A percentile compares a stretch with the other conserved stretches of the same genome.
phyloP scores from a whole-genome alignment of 2,888 invertebrate species.

The Minunthozetes semirufus region DNA sequence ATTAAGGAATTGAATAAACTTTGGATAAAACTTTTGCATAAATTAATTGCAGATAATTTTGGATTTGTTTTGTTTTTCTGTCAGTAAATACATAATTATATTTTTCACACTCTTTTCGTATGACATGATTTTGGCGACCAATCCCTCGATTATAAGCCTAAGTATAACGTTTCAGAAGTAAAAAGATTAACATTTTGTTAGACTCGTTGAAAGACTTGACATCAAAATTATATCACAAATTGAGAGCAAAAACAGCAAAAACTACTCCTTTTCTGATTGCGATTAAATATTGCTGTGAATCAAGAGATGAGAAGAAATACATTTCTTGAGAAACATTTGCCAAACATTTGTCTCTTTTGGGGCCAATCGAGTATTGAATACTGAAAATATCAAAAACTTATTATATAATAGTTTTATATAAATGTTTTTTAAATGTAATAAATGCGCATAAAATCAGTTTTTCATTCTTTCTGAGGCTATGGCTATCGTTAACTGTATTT shows the following conservation, averaged over 20 bases:
- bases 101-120: too few relatives aligned
- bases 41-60: too few relatives aligned
- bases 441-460: conserved; percentile 1
- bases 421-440: neutral
- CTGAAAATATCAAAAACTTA: neutral
- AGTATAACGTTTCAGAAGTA: too few relatives aligned
- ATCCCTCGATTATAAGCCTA: too few relatives aligned
- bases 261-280: neutral
- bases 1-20: too few relatives aligned
- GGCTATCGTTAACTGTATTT: neutral
- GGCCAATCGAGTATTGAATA: neutral
- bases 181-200: too few relatives aligned
- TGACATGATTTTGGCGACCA: too few relatives aligned
- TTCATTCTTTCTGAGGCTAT: neutral
- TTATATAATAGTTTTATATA: neutral
- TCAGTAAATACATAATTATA: too few relatives aligned
- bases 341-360: neutral
- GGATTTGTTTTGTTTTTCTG: too few relatives aligned
- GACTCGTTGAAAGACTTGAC: neutral
- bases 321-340: neutral
- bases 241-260: neutral
- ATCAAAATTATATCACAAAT: neutral
- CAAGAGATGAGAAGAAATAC: too few relatives aligned
- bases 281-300: neutral
- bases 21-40: too few relatives aligned